Evolutionary conservation across 1,140 invertebrate species (phyloP), one percentile per base, ranked within the genome.

Genomic region (Lordiphosa stackelbergi): DNA sequence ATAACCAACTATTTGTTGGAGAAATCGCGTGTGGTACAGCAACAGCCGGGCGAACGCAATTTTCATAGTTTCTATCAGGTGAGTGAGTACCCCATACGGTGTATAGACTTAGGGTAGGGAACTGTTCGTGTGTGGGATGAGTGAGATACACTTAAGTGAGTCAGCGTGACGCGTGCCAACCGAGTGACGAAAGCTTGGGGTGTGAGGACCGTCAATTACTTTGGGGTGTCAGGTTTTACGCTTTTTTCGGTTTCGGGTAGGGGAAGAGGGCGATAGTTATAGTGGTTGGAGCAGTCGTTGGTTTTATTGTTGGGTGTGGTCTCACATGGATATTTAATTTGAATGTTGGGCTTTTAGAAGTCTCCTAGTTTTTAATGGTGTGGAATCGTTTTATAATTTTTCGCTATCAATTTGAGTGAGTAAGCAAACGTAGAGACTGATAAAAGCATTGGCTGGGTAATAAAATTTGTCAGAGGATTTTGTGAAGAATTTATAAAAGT

Each of bases 51-150:
- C 1, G 98, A 99, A 89, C 91, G 97, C 53, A 99, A 98, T 89
- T 99, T 99, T 89, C 98, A 99, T 89, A 93, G 95, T 45, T 99
- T 99, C 88, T 99, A 99, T 90, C 97, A 98, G 92, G 95, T 97
- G 88, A 66, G 60, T 34, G 53, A 43, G 43, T 49, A 48, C 49
- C 22, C 34, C 13, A 55, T 49, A 5, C 12, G 24, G 38, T 43
- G 46, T 28, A 35, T 13, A 5, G 13, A 36, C 42, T 24, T 24
- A 40, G 16, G 8, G 13, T 19, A 41, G 40, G 13, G 22, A 24
- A 24, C 22, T 5, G 22, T 24, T 24, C 22, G 22, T 24, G 69
- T 47, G 53, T 66, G 36, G 34, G 58, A 62, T 62, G 51, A 11
- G 37, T 35, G 45, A 41, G 56, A 37, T 55, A 53, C 52, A 45